Evolutionary conservation across 1,140 invertebrate genomes (phyloP), one percentile per base, ranked within the genome.

Genomic region (Drosophila oshimai): DNA sequence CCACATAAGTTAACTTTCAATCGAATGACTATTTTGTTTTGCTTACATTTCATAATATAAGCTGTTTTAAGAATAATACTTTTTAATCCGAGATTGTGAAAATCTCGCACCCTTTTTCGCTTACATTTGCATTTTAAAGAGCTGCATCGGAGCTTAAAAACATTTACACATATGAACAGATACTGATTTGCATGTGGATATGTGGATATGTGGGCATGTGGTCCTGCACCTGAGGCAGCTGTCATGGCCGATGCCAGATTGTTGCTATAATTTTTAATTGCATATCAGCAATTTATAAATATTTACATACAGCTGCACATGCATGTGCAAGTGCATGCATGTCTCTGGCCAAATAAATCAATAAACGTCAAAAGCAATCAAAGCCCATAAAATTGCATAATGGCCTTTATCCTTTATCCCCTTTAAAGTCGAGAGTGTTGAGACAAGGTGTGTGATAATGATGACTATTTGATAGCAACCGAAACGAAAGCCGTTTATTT

Each of bases 361-460:
- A 84, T 86, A 86, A 86, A 74, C 79, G 71, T 86, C 80, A 60
- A 79, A 86, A 74, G 53, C 78, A 81, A 81, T 81, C 78, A 81
- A 73, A 74, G 47, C 41, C 61, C 50, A 77, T 73, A 69, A 81
- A 80, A 68, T 58, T 58, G 44, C 61, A 42, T 75, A 45, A 75
- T 58, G 69, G 53, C 28, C 31, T 4, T 4, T 22, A 12, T 39
- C 31, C 9, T 6, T 61, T 17, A 28, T 45, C 20, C 17, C 3
- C 24, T 15, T 58, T 28, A 50, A 65, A 49, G 18, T 46, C 41
- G 12, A 41, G 33, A 34, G 49, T 51, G n/a, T n/a, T n/a, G n/a
- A n/a, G n/a, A n/a, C n/a, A n/a, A n/a, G n/a, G n/a, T n/a, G n/a
- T n/a, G 62, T 41, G 31, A 79, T 58, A 74, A 64, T 74, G 15